phyloP scores from a whole-genome alignment of 2,113 vertebrate species.

The Collichthys lucidus region DNA sequence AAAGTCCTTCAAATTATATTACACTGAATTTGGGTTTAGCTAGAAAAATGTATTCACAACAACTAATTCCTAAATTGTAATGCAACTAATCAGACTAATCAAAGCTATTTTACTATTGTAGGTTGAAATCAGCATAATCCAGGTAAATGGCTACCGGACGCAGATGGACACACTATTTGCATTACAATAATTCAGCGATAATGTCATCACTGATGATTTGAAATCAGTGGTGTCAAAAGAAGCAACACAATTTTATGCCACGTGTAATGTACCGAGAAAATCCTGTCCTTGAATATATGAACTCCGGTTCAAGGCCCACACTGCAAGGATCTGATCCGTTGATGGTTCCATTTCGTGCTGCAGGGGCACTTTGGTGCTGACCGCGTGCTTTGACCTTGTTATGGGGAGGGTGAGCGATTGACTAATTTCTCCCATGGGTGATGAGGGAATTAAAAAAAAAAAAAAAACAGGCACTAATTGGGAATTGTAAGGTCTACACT shows the following conservation, averaged over 20 bases:
- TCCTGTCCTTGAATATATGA: slow-evolving; percentile 18
- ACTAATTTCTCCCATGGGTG: slow-evolving; percentile 46
- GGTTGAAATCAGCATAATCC: too few species aligned
- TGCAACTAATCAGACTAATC: too few species aligned
- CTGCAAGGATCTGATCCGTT: slow-evolving; percentile 2
- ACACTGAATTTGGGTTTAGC: neutral
- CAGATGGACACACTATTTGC: too few species aligned
- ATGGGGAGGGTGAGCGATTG: slow-evolving; percentile 4
- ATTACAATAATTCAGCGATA: slow-evolving; percentile 24
- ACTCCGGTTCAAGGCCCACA: neutral
- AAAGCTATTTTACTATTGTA: too few species aligned
- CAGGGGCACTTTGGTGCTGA: slow-evolving; percentile 35
- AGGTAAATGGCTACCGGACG: too few species aligned
- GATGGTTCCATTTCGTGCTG: slow-evolving; percentile 17
- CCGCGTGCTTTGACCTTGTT: slow-evolving; percentile 44
- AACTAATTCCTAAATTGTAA: neutral
- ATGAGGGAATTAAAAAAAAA: slow-evolving; percentile 43
- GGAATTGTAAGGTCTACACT: slow-evolving; percentile 41
- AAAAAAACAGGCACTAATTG: slow-evolving; percentile 48
- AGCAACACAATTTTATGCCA: neutral
- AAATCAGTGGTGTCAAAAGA: slow-evolving; percentile 4
- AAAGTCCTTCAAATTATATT: neutral
- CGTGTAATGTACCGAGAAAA: neutral
- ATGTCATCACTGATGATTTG: neutral
- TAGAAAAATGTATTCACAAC: neutral